Conservation (phyloP, 2,888 invertebrate genomes). For the Epicampocera succincta region DNA sequence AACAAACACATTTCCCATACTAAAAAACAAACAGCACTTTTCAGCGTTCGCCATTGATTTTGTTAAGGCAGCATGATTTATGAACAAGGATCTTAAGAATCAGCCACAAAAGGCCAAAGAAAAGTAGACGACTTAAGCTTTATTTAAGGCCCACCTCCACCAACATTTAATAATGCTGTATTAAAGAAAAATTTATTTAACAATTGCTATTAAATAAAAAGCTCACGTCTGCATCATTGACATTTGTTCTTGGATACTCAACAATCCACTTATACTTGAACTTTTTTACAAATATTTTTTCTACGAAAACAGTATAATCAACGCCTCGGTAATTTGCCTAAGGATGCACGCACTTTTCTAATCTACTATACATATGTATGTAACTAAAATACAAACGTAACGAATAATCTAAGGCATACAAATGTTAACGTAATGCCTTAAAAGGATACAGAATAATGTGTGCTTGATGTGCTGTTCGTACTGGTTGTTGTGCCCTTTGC, state of each 20-base stretch:
- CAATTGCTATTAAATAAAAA: slow-evolving; percentile 28
- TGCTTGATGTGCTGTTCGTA: background rate
- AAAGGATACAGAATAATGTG: background rate
- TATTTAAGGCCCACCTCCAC: no score
- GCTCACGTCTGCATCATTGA: slow-evolving; percentile 44
- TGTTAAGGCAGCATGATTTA: no score
- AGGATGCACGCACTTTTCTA: slow-evolving; percentile 51
- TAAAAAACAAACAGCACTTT: no score
- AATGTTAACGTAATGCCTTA: background rate
- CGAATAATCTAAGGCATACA: no score
- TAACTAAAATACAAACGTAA: background rate
- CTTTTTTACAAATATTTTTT: background rate
- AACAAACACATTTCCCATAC: no score
- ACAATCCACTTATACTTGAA: background rate
- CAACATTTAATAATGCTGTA: no score
- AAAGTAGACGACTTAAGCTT: no score
- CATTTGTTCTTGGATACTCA: slow-evolving; percentile 13
- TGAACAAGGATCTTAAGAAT: no score
- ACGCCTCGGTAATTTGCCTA: slow-evolving; percentile 55
- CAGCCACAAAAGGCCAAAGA: no score
- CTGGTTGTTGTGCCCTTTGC: slow-evolving; percentile 31
- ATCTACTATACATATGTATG: slow-evolving; percentile 17
- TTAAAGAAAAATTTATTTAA: background rate
- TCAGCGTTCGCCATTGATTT: no score
- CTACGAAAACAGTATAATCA: slow-evolving; percentile 34